phyloP scores from a whole-genome alignment of 2,113 vertebrate genomes.

The Alligator mississippiensis region DNA sequence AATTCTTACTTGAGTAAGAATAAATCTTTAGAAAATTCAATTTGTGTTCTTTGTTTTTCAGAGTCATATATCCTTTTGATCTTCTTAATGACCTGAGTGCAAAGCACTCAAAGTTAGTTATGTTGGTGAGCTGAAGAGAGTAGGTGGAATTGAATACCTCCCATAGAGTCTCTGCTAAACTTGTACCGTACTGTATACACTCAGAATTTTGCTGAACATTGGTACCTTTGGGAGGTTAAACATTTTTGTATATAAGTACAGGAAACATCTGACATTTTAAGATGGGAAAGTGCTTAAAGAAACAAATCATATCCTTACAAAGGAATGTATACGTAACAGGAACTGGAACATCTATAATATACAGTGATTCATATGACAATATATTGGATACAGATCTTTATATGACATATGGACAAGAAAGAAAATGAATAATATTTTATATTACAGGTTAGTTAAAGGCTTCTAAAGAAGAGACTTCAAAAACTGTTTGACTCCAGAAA shows the following conservation, averaged over 20 bases:
- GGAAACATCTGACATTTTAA: slow-evolving; percentile 75
- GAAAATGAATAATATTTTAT: slow-evolving; percentile 46
- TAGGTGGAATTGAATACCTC: neutral
- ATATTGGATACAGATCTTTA: slow-evolving; percentile 56
- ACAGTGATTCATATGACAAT: slow-evolving; percentile 29
- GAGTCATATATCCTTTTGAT: slow-evolving; percentile 40
- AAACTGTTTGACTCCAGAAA: slow-evolving; percentile 3
- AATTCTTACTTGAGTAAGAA: slow-evolving; percentile 42
- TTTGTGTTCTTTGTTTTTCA: slow-evolving; percentile 31
- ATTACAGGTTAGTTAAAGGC: slow-evolving; percentile 40
- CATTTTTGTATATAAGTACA: slow-evolving; percentile 71
- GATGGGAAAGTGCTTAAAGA: slow-evolving; percentile 70
- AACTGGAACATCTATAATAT: slow-evolving; percentile 53
- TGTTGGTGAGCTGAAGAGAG: neutral
- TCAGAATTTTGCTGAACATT: slow-evolving; percentile 47
- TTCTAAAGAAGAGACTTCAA: slow-evolving; percentile 47
- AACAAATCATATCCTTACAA: slow-evolving; percentile 62
- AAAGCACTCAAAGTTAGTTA: slow-evolving; percentile 40
- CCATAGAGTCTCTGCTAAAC: neutral
- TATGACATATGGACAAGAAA: slow-evolving; percentile 50
- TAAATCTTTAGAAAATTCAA: slow-evolving; percentile 37
- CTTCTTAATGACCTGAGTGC: slow-evolving; percentile 23
- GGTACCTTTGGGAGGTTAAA: slow-evolving; percentile 65
- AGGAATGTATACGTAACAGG: slow-evolving; percentile 68
- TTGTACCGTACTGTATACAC: neutral